Base-by-base conservation (phyloP, 2,797 vertebrate genomes). In the Corythornis leucogaster region DNA sequence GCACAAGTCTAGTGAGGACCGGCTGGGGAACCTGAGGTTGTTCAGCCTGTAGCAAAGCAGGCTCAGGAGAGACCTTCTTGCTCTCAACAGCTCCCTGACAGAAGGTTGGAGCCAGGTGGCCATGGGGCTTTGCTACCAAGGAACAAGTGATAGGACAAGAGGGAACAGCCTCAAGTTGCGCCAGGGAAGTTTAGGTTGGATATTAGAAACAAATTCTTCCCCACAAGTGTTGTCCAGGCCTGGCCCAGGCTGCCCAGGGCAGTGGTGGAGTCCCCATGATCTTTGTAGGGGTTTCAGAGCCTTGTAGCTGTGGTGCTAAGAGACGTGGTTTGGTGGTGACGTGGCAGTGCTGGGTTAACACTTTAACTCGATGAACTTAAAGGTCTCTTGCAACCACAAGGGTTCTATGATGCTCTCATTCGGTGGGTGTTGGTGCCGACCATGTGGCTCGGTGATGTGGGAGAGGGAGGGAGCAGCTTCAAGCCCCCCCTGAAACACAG, bases 381-480 rank as follows among this genome's bases (percentile, higher is more conserved):
- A 62, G 26, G 59, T 61, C 59, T 62, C 26, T 62, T 62, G 26
- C 38, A 42, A 14, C 25, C 26, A 28, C 26, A 15, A 62, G 4
- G 8, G 20, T 40, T 42, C 19, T 20, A 21, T 30, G 12, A 30
- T 62, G 18, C 19, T 20, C 20, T 62, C 38, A 10, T 46, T 30
- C 57, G 30, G 15, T 4, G 12, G 22, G 40, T 63, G 58, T 48
- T 4, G 2, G 0, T 69, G 51, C 61, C 6, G 3, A 3, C 54
- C 0, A 0, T 2, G 2, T 55, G 78, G 58, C 26, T 89, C 75
- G 8, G 42, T 1, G 25, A 11, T n/a, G 26, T 5, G 9, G 59
- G n/a, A 66, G 14, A 30, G 2, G 46, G 54, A 53, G 15, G 25
- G 38, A 35, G 5, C 28, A 22, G 53, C 57, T 55, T 48, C 10